These are phyloP conservation scores for Phortica okadai DNA, from an alignment of 2,888 invertebrate species.

Conservation along the genomic window DNA sequence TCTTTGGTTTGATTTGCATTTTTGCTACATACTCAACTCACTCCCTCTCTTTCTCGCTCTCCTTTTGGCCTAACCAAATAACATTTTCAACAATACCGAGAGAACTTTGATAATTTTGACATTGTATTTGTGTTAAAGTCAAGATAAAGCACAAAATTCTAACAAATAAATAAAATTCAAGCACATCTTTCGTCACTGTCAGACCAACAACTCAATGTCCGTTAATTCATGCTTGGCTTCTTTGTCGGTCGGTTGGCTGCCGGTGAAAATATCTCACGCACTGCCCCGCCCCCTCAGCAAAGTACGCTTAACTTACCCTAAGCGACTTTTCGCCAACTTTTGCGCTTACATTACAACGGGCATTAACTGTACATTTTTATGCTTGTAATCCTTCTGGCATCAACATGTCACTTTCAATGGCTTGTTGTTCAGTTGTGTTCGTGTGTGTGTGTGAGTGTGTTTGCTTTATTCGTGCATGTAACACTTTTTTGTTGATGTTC, in stretches of 20 bases:
- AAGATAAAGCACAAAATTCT: no score
- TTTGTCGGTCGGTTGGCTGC: background rate
- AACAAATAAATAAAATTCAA: no score
- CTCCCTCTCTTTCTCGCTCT: no score
- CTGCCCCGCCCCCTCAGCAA: background rate
- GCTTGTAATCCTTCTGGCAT: slow-evolving; percentile 25
- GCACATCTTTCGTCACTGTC: background rate
- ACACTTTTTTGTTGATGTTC: background rate
- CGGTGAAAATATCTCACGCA: background rate
- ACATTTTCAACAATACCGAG: no score
- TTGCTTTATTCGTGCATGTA: background rate
- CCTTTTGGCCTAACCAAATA: no score
- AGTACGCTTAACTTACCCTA: no score
- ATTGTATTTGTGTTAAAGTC: no score
- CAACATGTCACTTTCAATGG: slow-evolving; percentile 25
- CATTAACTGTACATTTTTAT: slow-evolving; percentile 4
- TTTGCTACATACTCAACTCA: background rate
- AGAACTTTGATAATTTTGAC: no score
- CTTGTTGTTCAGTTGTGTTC: background rate
- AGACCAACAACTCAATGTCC: slow-evolving; percentile 1
- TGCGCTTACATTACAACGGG: background rate
- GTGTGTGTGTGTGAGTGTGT: background rate
- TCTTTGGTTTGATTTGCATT: background rate
- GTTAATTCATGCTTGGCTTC: slow-evolving; percentile 10
- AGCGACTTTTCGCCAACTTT: background rate